Evolutionary conservation across 1,140 invertebrate genomes (phyloP), one percentile per base, ranked within the genome.

Genomic region (Papilio polytes): DNA sequence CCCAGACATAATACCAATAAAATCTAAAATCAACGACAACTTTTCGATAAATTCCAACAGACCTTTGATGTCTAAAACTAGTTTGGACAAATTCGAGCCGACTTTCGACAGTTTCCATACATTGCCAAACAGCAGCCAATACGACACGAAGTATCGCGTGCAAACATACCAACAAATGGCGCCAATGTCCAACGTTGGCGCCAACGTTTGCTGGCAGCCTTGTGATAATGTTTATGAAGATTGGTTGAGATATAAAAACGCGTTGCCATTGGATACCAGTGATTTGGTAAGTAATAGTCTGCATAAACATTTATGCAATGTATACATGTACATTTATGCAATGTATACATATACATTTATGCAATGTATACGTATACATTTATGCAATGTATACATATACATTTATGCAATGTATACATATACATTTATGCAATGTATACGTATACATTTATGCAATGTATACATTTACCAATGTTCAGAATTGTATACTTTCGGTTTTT

Each of bases 231-330:
- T 94, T 44, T 94, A 94, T 20, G 92, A 94, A 81, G 92, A 94
- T 85, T 94, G 92, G 92, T 83, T 94, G 88, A 94, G 93, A 78
- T 94, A 94, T 84, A 94, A 94, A 78, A 94, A 94, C 63, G 91
- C 92, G 85, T 89, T 94, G 85, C 92, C 93, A 3, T 85, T 94
- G 59, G 92, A 94, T 85, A 94, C 91, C 15, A 91, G 87, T 85
- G 90, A 91, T 56, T 88, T 94, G 88, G 93, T 94, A 79, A 92
- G 93, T 92, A 8, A 41, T 7, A 36, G 36, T 41, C 36, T 41
- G 36, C 7, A 41, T 41, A 41, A 0, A 41, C 36, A 41, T 41
- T 41, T 41, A 41, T 41, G 36, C 36, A 36, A 36, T 36, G 36
- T 36, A 36, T 36, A 36, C 36, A 36, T 36, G 4, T 3, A 36